Evolutionary conservation across 2,888 invertebrate genomes (phyloP).

Genomic region (Girardia tigrina): DNA sequence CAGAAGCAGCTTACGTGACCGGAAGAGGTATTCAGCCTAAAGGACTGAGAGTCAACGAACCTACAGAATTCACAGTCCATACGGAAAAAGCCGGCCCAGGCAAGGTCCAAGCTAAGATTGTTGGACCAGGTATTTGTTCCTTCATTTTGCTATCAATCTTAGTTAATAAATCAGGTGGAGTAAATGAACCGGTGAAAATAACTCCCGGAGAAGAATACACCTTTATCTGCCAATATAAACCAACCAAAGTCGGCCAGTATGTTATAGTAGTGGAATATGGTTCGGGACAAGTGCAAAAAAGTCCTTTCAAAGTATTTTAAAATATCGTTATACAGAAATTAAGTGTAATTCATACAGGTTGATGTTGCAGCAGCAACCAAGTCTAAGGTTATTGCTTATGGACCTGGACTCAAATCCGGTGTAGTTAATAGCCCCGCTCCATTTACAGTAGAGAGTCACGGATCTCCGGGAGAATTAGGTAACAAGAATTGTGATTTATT

Average conservation of each 20-base stretch:
- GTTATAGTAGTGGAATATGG: slow-evolving; percentile 27
- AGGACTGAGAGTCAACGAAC: slow-evolving; percentile 67
- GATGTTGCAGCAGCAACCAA: background rate
- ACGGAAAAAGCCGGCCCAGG: slow-evolving; percentile 71
- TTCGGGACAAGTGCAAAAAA: slow-evolving; percentile 16
- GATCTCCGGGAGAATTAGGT: slow-evolving; percentile 60
- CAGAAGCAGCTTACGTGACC: slow-evolving; percentile 60
- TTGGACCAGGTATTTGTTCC: slow-evolving; percentile 28
- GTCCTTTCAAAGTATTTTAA: slow-evolving; percentile 26
- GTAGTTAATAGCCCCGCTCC: slow-evolving; percentile 12
- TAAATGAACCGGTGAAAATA: background rate
- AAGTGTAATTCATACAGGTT: too few species aligned
- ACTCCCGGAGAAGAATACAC: background rate
- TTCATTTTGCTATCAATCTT: background rate
- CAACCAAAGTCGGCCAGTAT: slow-evolving; percentile 12
- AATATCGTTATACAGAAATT: too few species aligned
- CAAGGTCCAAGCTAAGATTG: slow-evolving; percentile 20
- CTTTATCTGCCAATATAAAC: background rate
- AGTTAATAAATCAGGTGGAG: background rate
- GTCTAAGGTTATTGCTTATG: slow-evolving; percentile 29
- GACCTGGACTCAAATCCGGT: slow-evolving; percentile 29
- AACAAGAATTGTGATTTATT: slow-evolving; percentile 39
- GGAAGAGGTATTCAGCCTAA: slow-evolving; percentile 68
- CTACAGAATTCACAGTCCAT: slow-evolving; percentile 65
- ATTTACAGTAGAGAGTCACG: slow-evolving; percentile 26